Evolutionary conservation across 2,888 invertebrate species (phyloP).

Genomic region (Enchytraeus crypticus): DNA sequence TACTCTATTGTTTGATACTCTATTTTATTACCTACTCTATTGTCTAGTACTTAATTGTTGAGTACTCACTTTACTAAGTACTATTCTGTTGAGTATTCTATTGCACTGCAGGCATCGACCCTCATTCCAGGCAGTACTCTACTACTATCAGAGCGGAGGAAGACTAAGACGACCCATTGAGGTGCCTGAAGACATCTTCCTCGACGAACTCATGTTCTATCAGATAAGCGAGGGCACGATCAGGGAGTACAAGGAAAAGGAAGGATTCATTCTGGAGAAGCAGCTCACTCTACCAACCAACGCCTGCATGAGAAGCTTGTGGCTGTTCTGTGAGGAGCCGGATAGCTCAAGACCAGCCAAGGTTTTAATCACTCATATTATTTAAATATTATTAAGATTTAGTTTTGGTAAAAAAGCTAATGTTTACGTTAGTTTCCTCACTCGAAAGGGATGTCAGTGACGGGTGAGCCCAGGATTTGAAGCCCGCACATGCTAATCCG

Average conservation of each 20-base stretch:
- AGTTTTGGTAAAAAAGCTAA: no score
- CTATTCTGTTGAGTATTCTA: no score
- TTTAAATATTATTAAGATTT: no score
- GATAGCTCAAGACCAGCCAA: slow-evolving; percentile 47
- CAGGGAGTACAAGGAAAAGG: slow-evolving; percentile 7
- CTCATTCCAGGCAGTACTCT: slow-evolving; percentile 42
- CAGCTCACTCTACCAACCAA: neutral
- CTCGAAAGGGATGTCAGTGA: no score
- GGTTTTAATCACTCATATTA: no score
- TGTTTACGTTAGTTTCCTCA: no score
- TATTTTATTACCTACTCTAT: no score
- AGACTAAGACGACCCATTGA: slow-evolving; percentile 48
- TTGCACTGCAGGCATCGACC: slow-evolving; percentile 43
- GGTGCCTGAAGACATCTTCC: slow-evolving; percentile 51
- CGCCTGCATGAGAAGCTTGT: slow-evolving; percentile 30
- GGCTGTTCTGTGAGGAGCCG: slow-evolving; percentile 50
- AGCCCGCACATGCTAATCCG: no score
- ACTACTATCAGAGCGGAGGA: slow-evolving; percentile 49
- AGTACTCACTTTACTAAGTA: no score
- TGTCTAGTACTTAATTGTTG: no score
- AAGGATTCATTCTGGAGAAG: slow-evolving; percentile 7
- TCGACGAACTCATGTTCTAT: slow-evolving; percentile 50
- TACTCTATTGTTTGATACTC: no score
- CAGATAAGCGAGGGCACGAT: slow-evolving; percentile 44
- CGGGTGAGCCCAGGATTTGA: no score